Evolutionary conservation across 2,797 vertebrate species (phyloP).

Genomic region (Periophthalmus magnuspinnatus): DNA sequence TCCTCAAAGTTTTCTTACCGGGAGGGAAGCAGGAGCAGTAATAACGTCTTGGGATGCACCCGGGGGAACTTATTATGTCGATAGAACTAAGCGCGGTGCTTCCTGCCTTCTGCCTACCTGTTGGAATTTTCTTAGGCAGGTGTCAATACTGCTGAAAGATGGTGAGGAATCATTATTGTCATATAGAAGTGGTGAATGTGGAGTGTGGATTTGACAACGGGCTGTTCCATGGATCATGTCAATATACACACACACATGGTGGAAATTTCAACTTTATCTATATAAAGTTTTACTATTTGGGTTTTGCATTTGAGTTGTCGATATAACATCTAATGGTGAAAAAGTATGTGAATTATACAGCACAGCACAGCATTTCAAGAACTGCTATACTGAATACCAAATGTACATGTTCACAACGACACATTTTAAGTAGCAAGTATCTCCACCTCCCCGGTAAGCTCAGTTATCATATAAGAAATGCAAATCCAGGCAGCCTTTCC

Average conservation of each 20-base stretch:
- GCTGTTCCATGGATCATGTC: constrained; percentile 8
- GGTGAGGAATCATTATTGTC: constrained; percentile 42
- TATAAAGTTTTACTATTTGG: not conserved
- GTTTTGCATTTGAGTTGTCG: not conserved
- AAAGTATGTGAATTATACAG: constrained; percentile 7
- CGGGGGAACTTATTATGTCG: constrained; percentile 69
- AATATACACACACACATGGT: not conserved
- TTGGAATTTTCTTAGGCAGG: constrained; percentile 58
- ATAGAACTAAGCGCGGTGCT: constrained; percentile 58
- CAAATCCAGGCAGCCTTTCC: constrained; percentile 66
- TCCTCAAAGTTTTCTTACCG: constrained; percentile 53
- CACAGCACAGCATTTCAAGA: constrained; percentile 25
- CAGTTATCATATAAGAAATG: constrained; percentile 62
- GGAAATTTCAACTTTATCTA: not conserved
- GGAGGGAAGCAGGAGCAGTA: constrained; percentile 43
- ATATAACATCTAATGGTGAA: not conserved
- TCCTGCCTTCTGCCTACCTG: constrained; percentile 60
- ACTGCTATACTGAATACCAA: constrained; percentile 21
- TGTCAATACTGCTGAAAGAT: constrained; percentile 55
- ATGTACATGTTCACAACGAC: constrained; percentile 29
- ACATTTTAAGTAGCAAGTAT: constrained; percentile 11
- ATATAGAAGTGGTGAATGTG: constrained; percentile 33
- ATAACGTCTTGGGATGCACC: constrained; percentile 54
- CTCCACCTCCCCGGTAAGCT: constrained; percentile 32
- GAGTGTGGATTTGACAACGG: constrained; percentile 30